These are phyloP conservation scores for Drosophila subpulchrella DNA, from an alignment of 1,140 invertebrate genomes.

Conservation along the genomic window DNA sequence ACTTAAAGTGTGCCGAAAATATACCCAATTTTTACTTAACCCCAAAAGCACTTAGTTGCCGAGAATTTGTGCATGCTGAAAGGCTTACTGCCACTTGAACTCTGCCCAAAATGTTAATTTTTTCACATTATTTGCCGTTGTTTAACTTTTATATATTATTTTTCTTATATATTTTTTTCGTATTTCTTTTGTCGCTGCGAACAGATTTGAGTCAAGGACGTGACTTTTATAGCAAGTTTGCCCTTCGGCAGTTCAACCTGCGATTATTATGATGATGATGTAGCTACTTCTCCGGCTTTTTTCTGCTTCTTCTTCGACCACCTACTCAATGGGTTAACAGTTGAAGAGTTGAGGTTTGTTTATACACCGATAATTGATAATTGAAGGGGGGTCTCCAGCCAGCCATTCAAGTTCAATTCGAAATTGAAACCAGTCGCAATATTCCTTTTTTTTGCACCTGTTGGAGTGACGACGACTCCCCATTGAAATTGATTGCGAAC, in stretches of 20 bases:
- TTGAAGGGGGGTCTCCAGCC: constrained; percentile 18
- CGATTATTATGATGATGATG: constrained; percentile 32
- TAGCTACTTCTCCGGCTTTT: constrained; percentile 20
- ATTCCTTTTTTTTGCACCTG: constrained; percentile 23
- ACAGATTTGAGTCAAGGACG: constrained; percentile 76
- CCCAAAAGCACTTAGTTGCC: constrained; percentile 1
- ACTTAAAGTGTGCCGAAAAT: background rate
- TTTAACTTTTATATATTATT: constrained; percentile 23
- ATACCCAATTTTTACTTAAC: background rate
- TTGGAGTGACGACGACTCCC: constrained; percentile 16
- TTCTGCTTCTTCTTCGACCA: constrained; percentile 6
- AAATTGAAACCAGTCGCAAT: constrained; percentile 43
- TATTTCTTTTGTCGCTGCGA: constrained; percentile 35
- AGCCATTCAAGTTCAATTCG: constrained; percentile 51
- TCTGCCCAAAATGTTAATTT: constrained; percentile 43
- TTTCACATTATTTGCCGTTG: constrained; percentile 6
- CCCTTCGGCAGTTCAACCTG: constrained; percentile 57
- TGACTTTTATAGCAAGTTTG: constrained; percentile 75
- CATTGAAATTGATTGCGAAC: constrained; percentile 25
- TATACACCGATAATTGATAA: constrained; percentile 40
- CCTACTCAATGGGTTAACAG: constrained; percentile 29
- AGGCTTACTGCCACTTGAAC: constrained; percentile 6
- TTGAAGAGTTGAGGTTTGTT: constrained; percentile 9
- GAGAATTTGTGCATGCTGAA: background rate
- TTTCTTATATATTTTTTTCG: background rate